phyloP scores from a whole-genome alignment of 2,888 invertebrate species.

The Drosophila tripunctata region DNA sequence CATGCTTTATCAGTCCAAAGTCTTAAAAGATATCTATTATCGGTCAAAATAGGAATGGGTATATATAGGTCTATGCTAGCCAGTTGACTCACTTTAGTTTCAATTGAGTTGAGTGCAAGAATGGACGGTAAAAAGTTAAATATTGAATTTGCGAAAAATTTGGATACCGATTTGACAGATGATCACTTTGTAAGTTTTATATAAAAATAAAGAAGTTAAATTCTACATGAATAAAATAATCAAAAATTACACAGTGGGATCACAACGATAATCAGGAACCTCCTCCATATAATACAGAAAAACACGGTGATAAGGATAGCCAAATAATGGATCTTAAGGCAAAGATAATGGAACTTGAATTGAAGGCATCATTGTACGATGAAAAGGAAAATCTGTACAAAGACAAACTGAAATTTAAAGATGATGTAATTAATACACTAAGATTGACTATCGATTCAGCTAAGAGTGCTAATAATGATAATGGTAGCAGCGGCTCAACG shows the following conservation, averaged over 20 bases:
- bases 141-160: slow-evolving; percentile 15
- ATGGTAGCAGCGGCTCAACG: neutral
- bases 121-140: slow-evolving; percentile 28
- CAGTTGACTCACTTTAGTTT: slow-evolving; percentile 11
- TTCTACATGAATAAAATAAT: neutral
- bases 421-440: slow-evolving; percentile 13
- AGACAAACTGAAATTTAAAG: slow-evolving; percentile 18
- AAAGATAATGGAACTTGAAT: slow-evolving; percentile 12
- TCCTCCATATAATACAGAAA: neutral
- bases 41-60: neutral
- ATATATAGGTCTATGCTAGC: neutral
- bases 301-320: neutral
- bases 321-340: slow-evolving; percentile 11
- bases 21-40: neutral
- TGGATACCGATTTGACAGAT: neutral
- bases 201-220: neutral
- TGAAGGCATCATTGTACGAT: neutral
- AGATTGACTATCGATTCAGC: neutral
- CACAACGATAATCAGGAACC: slow-evolving; percentile 1
- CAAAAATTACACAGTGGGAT: neutral
- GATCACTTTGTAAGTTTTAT: neutral
- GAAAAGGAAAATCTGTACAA: slow-evolving; percentile 15
- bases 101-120: neutral
- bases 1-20: slow-evolving; percentile 20
- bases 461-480: neutral